phyloP scores from a whole-genome alignment of 2,113 vertebrate species.

The cattle (Bos taurus) region DNA sequence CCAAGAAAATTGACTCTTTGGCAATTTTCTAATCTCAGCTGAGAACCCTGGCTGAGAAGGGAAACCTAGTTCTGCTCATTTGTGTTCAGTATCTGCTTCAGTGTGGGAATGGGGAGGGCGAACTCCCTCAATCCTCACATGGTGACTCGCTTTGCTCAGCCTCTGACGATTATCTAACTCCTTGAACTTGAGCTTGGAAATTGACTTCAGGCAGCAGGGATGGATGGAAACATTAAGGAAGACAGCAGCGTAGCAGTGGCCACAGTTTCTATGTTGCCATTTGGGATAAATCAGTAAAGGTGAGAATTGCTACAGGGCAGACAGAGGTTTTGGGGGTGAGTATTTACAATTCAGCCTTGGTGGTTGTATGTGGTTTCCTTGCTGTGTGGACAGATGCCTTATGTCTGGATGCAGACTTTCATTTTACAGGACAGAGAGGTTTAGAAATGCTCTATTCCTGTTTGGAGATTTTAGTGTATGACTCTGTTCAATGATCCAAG shows the following conservation, averaged over 20 bases:
- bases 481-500: background rate
- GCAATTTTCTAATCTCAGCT: background rate
- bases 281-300: background rate
- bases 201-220: background rate
- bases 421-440: background rate
- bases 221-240: background rate
- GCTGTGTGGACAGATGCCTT: background rate
- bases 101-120: accelerated
- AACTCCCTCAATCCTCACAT: background rate
- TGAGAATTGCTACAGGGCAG: background rate
- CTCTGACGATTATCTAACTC: background rate
- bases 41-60: background rate
- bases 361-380: background rate
- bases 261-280: background rate
- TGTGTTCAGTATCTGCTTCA: background rate
- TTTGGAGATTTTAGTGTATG: background rate
- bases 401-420: background rate
- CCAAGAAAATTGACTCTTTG: background rate
- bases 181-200: background rate
- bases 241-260: background rate
- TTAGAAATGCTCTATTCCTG: background rate
- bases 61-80: background rate
- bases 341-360: background rate
- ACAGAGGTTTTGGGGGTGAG: background rate
- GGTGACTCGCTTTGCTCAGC: background rate